Evolutionary conservation across 1,140 invertebrate species (phyloP), one percentile per base, ranked within the genome.

Genomic region (Reticulitermes speratus): DNA sequence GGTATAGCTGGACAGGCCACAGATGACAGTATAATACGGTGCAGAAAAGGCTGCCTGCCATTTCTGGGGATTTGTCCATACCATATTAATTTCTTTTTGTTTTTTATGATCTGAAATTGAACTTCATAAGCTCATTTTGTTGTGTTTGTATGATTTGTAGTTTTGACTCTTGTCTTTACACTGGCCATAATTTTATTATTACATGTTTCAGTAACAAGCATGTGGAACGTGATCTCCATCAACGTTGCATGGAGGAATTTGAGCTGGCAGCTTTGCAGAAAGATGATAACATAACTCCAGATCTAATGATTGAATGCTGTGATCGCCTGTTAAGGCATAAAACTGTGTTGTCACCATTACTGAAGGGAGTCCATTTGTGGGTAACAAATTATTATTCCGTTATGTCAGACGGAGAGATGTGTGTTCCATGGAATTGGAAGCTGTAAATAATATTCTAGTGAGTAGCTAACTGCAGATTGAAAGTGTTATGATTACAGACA

Each of bases 311-410:
- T 87, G 90, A 94, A 82, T 97, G 96, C 88, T 96, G 96, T 89
- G 91, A 94, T 88, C 93, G 94, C 85, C 90, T 99, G 69, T 90
- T 97, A 12, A 87, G 92, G 48, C 90, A 94, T 87, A 91, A 93
- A 87, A 88, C 89, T 82, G 88, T 89, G 44, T 91, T 92, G 75
- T 89, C 86, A 86, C 90, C 59, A 52, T 90, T 89, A 59, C 91
- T 91, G 87, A 90, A 91, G 83, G 94, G 94, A 69, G 92, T 95
- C 55, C 94, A 95, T 88, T 89, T 99, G 0, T 95, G 95, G 90
- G 94, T 98, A 48, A 96, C 97, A 0, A 96, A 97, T 89, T 98
- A 98, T 91, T 98, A 98, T 90, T 97, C 97, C 0, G 95, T 99
- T 23, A 93, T 98, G 89, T 95, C 95, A 12, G 97, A 98, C 91